Percentiles rank a stretch among this genome's conserved stretches.
Conservation (phyloP, 2,888 invertebrate genomes). For the Lydus trimaculatus region DNA sequence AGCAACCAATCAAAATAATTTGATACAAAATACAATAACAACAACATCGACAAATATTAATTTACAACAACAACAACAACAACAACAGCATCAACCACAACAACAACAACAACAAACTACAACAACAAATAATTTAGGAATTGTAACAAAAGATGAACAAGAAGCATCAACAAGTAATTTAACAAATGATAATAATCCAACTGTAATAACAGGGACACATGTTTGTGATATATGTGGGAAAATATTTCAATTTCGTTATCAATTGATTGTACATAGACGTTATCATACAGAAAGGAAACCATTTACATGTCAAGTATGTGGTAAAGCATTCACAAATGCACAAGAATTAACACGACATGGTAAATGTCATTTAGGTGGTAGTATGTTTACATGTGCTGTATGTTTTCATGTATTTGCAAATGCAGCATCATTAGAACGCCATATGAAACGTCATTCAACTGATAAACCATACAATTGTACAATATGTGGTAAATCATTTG, state of each 20-base stretch:
- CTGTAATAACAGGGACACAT: conserved; percentile 69
- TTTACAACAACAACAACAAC: conserved; percentile 11
- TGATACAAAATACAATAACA: conserved; percentile 33
- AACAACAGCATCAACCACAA: conserved; percentile 32
- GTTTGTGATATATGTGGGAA: conserved; percentile 86
- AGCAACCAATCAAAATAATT: conserved; percentile 48
- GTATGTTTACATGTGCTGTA: conserved; percentile 76
- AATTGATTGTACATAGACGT: conserved; percentile 83
- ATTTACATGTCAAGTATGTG: conserved; percentile 80
- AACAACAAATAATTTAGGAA: conserved; percentile 44
- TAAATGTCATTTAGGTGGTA: conserved; percentile 83
- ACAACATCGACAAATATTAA: conserved; percentile 14
- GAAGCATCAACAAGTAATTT: conserved; percentile 65
- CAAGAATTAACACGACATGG: conserved; percentile 83
- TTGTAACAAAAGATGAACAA: conserved; percentile 61
- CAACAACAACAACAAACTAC: conserved; percentile 40
- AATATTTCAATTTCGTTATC: conserved; percentile 87
- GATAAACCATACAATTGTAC: conserved; percentile 87
- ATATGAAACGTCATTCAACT: conserved; percentile 81
- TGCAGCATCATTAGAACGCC: conserved; percentile 74
- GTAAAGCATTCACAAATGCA: conserved; percentile 82
- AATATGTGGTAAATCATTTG: conserved; percentile 86
- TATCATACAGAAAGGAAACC: conserved; percentile 88
- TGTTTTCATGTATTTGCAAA: conserved; percentile 80
- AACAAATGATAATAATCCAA: conserved; percentile 69